Base-by-base conservation (phyloP, 2,797 vertebrate species). In the Sylvia borin region DNA sequence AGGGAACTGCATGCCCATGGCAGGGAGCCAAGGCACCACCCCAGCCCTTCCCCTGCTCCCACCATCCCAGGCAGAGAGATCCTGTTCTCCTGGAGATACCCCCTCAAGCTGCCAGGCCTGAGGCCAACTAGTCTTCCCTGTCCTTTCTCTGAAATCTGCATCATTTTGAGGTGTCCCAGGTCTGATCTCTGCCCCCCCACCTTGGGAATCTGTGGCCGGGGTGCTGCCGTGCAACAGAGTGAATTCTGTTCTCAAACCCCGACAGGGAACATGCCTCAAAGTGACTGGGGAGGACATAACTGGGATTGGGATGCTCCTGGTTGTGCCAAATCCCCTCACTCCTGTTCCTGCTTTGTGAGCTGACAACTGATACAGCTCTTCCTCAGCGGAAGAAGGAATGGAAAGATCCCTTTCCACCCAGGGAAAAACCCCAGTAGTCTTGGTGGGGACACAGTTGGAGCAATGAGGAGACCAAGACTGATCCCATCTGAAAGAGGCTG, bases 191-290 rank as follows among this genome's bases (percentile, higher is more conserved):
- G 48, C 48, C 24, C 13, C 7, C 7, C 16, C 29, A 18, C 26
- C 11, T 34, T 0, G 2, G 32, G 65, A 58, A 72, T 34, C 29
- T 12, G 32, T 26, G 72, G 9, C n/a, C 65, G 70, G 18, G 11
- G 25, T 75, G 40, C 27, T 81, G n/a, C 80, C 61, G 34, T 64
- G 51, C 15, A 8, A 7, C 12, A 16, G 24, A 42, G 12, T 6
- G 6, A 70, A 29, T 36, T 62, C n/a, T 55, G 31, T 27, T 51
- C 42, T 91, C 17, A 4, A 7, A 54, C 6, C 27, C 55, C 60
- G 26, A 3, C 5, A 7, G 50, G 36, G 31, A 81, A 31, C 17
- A 6, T 11, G 4, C 19, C 40, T 70, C 53, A 15, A 0, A 0
- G 6, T 34, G 31, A 13, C 11, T 31, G 47, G 31, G 42, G 20